Conservation (phyloP, 2,888 invertebrate species). For the Meteorus cinctellus region DNA sequence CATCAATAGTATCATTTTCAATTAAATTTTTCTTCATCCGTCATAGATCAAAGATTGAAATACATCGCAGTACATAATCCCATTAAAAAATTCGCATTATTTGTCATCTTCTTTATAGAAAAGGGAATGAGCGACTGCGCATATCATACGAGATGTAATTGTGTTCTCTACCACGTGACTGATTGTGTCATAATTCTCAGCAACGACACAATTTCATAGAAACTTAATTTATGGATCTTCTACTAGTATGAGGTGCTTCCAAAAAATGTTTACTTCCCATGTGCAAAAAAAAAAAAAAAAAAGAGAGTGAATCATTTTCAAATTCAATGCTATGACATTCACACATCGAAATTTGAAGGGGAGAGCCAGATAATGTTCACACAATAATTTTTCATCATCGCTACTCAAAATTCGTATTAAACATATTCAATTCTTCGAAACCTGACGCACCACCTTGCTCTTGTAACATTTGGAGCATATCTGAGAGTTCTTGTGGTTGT, state of each 20-base stretch:
- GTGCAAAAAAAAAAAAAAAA: conserved; percentile 18
- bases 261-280: conserved; percentile 37
- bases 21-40: background rate
- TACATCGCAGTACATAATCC: background rate
- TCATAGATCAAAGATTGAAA: background rate
- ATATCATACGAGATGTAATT: conserved; percentile 26
- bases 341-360: background rate
- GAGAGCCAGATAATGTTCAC: conserved; percentile 11
- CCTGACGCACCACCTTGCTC: conserved; percentile 88
- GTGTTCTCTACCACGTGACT: conserved; percentile 31
- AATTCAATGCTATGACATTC: conserved; percentile 35
- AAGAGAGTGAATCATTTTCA: background rate
- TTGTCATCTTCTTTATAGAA: conserved; percentile 34
- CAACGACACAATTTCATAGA: conserved; percentile 38
- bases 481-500: conserved; percentile 87
- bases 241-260: conserved; percentile 48
- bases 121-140: conserved; percentile 50
- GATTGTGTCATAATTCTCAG: conserved; percentile 30
- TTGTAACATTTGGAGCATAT: conserved; percentile 92
- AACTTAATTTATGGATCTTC: conserved; percentile 48
- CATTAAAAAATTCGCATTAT: conserved; percentile 41
- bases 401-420: conserved; percentile 86
- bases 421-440: conserved; percentile 94
- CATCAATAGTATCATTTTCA: conserved; percentile 44
- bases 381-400: conserved; percentile 31